Evolutionary conservation across 2,797 vertebrate species (phyloP), one percentile per base, ranked within the genome.

Genomic region (Streptopelia turtur): DNA sequence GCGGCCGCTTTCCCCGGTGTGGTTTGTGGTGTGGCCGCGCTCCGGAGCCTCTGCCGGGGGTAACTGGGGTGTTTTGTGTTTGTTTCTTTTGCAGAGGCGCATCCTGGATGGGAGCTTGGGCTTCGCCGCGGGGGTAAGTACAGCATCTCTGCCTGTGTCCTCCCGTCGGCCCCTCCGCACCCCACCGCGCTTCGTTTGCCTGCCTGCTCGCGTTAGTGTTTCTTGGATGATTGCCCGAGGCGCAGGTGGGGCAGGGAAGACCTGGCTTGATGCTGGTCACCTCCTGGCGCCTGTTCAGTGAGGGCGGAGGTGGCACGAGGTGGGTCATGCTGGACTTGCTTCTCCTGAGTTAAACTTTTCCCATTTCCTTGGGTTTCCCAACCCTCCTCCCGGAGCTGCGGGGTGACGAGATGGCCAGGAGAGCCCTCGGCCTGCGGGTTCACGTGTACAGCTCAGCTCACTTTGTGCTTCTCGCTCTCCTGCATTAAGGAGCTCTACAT

Each of bases 51-150:
- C 37, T 37, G n/a, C 87, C 4, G 5, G 13, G 6, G 10, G 1
- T 41, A 28, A 45, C 18, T 2, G 16, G 13, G 37, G 33, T 5
- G n/a, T 1, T 79, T 55, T 55, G 16, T 94, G 81, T 93, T 85
- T 57, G 3, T 94, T 89, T 90, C 70, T 24, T 10, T 91, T 96
- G 45, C 96, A 99, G 99, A 99, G 99, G 94, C 98, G 97, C 83
- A 98, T 99, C 90, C 97, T 99, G 66, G 99, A 99, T 97, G 99
- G 99, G 87, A 99, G 99, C 97, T 98, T 99, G 72, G 99, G 99
- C 87, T 99, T 99, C 41, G 99, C 99, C 1, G 99, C 99, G 1
- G 99, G 99, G 99, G 99, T 99, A 92, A 98, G 97, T 98, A 60
- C 60, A 49, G 12, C 84, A 4, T 16, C 64, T 53, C 31, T 56